Conservation (phyloP, 2,113 vertebrate genomes). For the Geococcyx californianus region DNA sequence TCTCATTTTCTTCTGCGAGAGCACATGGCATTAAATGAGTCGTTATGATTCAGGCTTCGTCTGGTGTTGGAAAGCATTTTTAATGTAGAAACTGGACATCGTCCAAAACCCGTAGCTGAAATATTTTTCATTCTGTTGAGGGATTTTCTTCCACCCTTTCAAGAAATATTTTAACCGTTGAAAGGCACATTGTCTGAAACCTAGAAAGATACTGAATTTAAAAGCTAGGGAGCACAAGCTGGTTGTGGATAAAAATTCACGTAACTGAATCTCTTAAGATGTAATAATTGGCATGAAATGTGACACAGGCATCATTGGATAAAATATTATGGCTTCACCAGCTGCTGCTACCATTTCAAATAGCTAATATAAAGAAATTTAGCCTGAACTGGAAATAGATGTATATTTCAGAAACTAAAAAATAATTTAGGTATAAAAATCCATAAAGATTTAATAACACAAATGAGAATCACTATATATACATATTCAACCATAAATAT, state of each 20-base stretch:
- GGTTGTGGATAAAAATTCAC: slow-evolving; percentile 5
- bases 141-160: background rate
- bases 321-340: slow-evolving; percentile 27
- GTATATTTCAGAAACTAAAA: background rate
- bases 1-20: slow-evolving; percentile 47
- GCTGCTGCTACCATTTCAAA: slow-evolving; percentile 2
- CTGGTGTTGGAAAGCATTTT: slow-evolving; percentile 56
- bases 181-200: background rate
- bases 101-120: slow-evolving; percentile 48
- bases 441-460: background rate
- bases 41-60: slow-evolving; percentile 57
- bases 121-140: slow-evolving; percentile 44
- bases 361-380: background rate
- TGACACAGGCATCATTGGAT: background rate
- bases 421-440: background rate
- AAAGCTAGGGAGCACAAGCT: background rate
- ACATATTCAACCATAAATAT: background rate
- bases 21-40: slow-evolving; percentile 65
- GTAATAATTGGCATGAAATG: slow-evolving; percentile 26
- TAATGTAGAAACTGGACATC: slow-evolving; percentile 61
- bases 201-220: background rate
- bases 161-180: slow-evolving; percentile 3
- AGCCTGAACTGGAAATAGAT: background rate
- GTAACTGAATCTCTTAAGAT: background rate
- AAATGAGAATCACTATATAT: background rate